phyloP scores from a whole-genome alignment of 2,888 invertebrate species.

The Phortica okadai region DNA sequence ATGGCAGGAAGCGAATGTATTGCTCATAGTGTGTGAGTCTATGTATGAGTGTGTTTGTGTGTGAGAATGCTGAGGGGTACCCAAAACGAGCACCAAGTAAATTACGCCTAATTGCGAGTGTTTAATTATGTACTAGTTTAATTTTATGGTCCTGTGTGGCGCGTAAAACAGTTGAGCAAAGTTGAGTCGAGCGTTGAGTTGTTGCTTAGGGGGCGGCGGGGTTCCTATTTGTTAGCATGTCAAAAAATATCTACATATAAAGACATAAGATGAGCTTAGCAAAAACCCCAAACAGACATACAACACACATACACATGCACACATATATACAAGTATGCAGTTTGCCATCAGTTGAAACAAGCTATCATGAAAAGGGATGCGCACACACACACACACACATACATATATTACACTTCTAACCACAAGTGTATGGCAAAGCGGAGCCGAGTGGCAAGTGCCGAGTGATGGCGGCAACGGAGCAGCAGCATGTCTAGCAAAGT shows the following conservation, averaged over 20 bases:
- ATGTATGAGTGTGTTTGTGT: conserved; percentile 17
- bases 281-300: conserved; percentile 29
- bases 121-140: conserved; percentile 74
- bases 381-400: not conserved
- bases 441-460: conserved; percentile 34
- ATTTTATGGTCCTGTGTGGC: conserved; percentile 69
- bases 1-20: conserved; percentile 14
- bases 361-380: conserved; percentile 27
- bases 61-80: not conserved
- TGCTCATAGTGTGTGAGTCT: not conserved
- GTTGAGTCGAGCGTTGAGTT: conserved; percentile 15
- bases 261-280: conserved; percentile 54
- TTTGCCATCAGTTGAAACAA: not conserved
- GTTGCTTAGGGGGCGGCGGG: conserved; percentile 11
- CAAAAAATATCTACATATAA: conserved; percentile 52
- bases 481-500: not conserved
- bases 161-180: conserved; percentile 42
- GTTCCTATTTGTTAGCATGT: conserved; percentile 41
- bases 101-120: conserved; percentile 74
- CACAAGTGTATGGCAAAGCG: conserved; percentile 48
- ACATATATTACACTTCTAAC: not conserved
- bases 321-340: not conserved
- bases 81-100: conserved; percentile 61
- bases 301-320: conserved; percentile 32
- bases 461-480: not conserved